A percentile compares a stretch with the other conserved stretches of the same genome.
Conservation (phyloP, 1,140 invertebrate species). For the Teleogryllus occipitalis region DNA sequence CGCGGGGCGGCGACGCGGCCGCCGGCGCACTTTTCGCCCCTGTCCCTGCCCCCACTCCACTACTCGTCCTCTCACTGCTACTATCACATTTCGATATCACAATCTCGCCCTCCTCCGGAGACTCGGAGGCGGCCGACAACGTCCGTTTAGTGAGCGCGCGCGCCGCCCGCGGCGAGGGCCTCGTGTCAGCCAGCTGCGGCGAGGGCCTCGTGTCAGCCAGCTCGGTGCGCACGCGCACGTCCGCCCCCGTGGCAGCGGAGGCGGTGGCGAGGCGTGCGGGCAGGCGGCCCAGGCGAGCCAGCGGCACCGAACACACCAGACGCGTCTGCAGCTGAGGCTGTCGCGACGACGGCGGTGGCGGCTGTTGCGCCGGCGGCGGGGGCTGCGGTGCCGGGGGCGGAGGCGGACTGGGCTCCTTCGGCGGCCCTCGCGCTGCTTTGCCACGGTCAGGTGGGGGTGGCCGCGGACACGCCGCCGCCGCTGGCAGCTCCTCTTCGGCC, state of each 20-base stretch:
- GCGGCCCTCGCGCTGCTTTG: too few relatives aligned
- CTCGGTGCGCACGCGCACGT: slow-evolving; percentile 41
- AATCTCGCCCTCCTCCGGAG: slow-evolving; percentile 13
- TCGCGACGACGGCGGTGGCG: too few relatives aligned
- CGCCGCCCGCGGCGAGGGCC: slow-evolving; percentile 33
- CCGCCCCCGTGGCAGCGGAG: slow-evolving; percentile 29
- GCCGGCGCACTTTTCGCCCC: slow-evolving; percentile 6
- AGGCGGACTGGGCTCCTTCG: background rate
- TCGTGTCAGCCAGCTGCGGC: slow-evolving; percentile 44
- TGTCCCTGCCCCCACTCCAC: background rate
- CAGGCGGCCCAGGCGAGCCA: background rate
- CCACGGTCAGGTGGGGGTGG: background rate
- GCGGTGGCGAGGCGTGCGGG: background rate
- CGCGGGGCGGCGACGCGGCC: background rate
- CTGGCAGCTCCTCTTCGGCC: background rate
- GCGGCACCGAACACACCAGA: background rate
- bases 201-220: slow-evolving; percentile 47
- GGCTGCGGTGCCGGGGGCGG: too few relatives aligned
- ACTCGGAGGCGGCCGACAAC: slow-evolving; percentile 9
- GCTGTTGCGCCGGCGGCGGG: background rate
- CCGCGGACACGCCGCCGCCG: background rate
- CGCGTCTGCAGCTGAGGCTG: too few relatives aligned
- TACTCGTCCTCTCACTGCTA: slow-evolving; percentile 17
- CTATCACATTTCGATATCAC: slow-evolving; percentile 22
- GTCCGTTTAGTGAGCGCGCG: slow-evolving; percentile 2